Evolutionary conservation across 2,113 vertebrate genomes (phyloP).

Genomic region (Equus quagga): DNA sequence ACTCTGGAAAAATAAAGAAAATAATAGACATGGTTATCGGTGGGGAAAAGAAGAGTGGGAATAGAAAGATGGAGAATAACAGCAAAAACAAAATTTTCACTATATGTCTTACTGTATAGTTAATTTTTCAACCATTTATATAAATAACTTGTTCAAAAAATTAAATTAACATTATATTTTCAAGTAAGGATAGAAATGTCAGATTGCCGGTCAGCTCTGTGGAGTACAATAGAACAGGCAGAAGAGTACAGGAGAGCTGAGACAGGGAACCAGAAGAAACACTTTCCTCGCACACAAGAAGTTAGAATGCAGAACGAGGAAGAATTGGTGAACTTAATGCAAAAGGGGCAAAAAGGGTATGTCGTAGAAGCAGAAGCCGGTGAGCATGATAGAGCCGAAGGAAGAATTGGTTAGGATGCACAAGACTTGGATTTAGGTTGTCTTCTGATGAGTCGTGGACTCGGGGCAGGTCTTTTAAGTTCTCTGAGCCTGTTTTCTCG

Average conservation of each 20-base stretch:
- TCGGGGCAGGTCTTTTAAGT: not conserved
- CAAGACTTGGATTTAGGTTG: not conserved
- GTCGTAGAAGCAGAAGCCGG: not conserved
- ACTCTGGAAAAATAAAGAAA: not conserved
- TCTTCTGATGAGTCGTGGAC: too few relatives aligned
- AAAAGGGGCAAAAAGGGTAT: not conserved
- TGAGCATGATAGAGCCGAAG: not conserved
- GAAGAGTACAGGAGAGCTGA: not conserved
- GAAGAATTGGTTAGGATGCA: too few relatives aligned
- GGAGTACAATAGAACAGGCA: too few relatives aligned
- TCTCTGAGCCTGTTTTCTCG: not conserved
- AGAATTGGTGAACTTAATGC: not conserved
- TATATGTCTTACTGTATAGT: not conserved
- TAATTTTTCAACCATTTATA: not conserved
- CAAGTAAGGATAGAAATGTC: not conserved
- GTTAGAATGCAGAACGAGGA: not conserved
- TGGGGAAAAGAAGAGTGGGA: not conserved
- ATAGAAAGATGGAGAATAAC: not conserved
- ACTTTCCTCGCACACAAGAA: not conserved
- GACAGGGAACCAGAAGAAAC: not conserved
- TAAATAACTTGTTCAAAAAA: not conserved
- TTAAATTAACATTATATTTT: not conserved
- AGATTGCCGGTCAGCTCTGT: not conserved
- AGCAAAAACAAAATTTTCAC: not conserved
- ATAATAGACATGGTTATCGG: not conserved